Percentiles rank a stretch among this genome's conserved stretches.
Conservation (phyloP, 1,140 invertebrate species). For the Bombus confusus region DNA sequence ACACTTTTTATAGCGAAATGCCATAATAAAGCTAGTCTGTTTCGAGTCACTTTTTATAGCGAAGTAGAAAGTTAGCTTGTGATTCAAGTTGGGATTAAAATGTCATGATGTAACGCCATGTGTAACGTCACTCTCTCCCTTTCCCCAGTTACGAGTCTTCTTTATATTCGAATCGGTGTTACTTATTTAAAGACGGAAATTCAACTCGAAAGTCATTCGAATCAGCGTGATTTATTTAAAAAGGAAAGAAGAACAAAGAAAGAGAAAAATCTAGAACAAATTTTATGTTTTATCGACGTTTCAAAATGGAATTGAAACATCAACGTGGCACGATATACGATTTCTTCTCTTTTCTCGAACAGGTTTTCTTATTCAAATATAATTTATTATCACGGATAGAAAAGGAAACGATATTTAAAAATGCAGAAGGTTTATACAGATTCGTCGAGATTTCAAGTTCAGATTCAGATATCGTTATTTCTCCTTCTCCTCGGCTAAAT, state of each 20-base stretch:
- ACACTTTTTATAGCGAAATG: slow-evolving; percentile 66
- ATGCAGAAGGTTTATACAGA: not conserved
- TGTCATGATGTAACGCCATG: slow-evolving; percentile 58
- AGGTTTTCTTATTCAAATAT: too few species aligned
- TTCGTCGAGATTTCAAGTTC: too few species aligned
- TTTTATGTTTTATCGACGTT: not conserved
- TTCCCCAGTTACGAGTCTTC: not conserved
- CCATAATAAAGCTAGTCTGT: slow-evolving; percentile 58
- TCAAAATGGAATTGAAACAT: not conserved
- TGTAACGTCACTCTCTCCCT: slow-evolving; percentile 10
- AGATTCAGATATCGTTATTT: too few species aligned
- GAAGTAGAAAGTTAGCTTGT: slow-evolving; percentile 66
- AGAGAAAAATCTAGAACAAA: not conserved
- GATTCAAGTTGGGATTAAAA: slow-evolving; percentile 69
- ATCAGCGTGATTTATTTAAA: not conserved
- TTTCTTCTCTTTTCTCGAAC: too few species aligned
- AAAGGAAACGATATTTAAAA: too few species aligned
- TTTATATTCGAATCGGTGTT: not conserved
- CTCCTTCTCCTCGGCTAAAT: too few species aligned
- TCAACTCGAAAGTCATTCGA: too few species aligned
- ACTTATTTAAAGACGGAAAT: too few species aligned
- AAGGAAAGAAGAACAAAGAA: not conserved
- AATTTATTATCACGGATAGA: too few species aligned
- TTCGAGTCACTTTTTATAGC: slow-evolving; percentile 68
- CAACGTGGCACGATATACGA: not conserved